Percentiles rank a stretch among this genome's conserved stretches.
These are phyloP conservation scores for Frankliniella intonsa DNA, from an alignment of 2,888 invertebrate species.

Conservation along the genomic window DNA sequence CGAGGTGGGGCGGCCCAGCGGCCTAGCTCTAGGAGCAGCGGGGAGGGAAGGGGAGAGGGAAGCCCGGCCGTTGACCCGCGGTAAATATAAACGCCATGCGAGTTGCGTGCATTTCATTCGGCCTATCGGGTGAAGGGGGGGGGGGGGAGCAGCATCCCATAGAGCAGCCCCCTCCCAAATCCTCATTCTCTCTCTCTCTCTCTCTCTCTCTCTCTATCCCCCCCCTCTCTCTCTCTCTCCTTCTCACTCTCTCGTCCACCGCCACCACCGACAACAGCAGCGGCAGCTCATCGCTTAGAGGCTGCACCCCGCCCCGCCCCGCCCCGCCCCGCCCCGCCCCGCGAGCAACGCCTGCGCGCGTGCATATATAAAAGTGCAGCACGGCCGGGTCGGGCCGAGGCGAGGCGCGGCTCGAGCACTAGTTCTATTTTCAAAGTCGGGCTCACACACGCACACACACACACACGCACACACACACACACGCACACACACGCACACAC, in stretches of 20 bases:
- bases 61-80: not conserved
- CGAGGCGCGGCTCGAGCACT: not conserved
- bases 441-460: not conserved
- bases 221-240: not conserved
- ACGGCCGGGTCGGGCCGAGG: not conserved
- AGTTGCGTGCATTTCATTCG: constrained; percentile 20
- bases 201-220: not conserved
- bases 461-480: not conserved
- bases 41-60: not conserved
- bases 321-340: not conserved
- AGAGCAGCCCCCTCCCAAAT: too few relatives aligned
- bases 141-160: too few relatives aligned
- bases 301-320: not conserved
- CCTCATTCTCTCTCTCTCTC: not conserved
- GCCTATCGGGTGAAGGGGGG: not conserved
- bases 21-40: not conserved
- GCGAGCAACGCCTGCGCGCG: constrained; percentile 4
- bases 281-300: not conserved
- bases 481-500: too few relatives aligned
- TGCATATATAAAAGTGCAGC: not conserved
- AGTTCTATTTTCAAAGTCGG: constrained; percentile 13
- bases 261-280: not conserved
- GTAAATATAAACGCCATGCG: constrained; percentile 23
- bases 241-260: not conserved
- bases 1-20: too few relatives aligned